phyloP scores from a whole-genome alignment of 1,140 invertebrate species.

The Meloidogyne chitwoodi region DNA sequence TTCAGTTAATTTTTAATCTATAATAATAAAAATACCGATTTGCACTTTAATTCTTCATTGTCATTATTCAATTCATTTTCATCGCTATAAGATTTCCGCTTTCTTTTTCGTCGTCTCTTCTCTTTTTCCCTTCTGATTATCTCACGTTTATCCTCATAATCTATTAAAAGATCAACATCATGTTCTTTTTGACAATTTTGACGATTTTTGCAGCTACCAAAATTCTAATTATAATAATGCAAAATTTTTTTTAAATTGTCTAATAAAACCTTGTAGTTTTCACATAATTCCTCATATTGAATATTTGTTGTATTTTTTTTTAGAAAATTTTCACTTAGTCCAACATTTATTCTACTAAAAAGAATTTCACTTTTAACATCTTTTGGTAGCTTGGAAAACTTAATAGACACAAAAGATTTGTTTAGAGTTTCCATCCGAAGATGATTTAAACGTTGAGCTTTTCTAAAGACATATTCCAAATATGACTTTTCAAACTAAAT shows the following conservation, averaged over 20 bases:
- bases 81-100: background rate
- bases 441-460: conserved; percentile 38
- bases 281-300: background rate
- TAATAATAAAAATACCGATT: too few relatives aligned
- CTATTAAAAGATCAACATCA: conserved; percentile 15
- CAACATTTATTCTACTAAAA: conserved; percentile 6
- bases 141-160: conserved; percentile 4
- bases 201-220: conserved; percentile 11
- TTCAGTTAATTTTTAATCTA: too few relatives aligned
- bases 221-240: background rate
- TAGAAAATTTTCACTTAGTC: background rate
- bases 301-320: background rate
- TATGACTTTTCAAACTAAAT: conserved; percentile 26
- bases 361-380: background rate
- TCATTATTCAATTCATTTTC: conserved; percentile 8
- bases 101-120: background rate
- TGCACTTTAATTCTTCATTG: background rate
- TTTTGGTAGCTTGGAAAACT: conserved; percentile 24
- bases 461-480: conserved; percentile 49
- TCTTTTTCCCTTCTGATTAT: conserved; percentile 1
- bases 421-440: background rate
- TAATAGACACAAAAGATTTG: conserved; percentile 24
- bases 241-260: background rate
- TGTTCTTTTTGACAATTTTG: conserved; percentile 14
- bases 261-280: background rate